Conservation (phyloP, 2,888 invertebrate species). For the Gortyna flavago region DNA sequence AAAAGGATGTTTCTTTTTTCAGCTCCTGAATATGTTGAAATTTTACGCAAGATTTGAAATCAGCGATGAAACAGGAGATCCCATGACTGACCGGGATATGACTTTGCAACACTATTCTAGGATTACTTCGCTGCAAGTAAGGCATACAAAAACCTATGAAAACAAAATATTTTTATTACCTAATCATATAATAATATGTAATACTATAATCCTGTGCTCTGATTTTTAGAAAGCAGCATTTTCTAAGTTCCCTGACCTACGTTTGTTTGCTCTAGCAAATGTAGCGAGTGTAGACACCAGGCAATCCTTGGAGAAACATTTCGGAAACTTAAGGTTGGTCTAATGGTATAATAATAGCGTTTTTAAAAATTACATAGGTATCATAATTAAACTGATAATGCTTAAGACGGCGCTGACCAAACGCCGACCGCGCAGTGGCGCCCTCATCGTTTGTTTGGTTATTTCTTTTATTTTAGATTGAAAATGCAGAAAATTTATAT, state of each 20-base stretch:
- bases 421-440: no score
- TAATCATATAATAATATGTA: background rate
- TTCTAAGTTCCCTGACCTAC: slow-evolving; percentile 96
- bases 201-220: background rate
- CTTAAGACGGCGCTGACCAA: no score
- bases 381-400: background rate
- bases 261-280: slow-evolving; percentile 97
- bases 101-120: slow-evolving; percentile 97
- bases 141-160: background rate
- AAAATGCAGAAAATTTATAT: no score
- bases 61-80: slow-evolving; percentile 98
- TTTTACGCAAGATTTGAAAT: slow-evolving; percentile 99
- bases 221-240: slow-evolving; percentile 96
- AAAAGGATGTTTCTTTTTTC: slow-evolving; percentile 75
- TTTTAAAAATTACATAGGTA: background rate
- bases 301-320: slow-evolving; percentile 95
- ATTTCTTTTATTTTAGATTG: no score
- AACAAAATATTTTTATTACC: background rate
- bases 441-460: no score
- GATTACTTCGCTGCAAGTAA: slow-evolving; percentile 96
- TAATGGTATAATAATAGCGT: background rate
- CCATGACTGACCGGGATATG: slow-evolving; percentile 98
- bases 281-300: slow-evolving; percentile 98
- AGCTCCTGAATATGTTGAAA: slow-evolving; percentile 98
- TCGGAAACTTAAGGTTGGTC: slow-evolving; percentile 92